phyloP scores from a whole-genome alignment of 2,888 invertebrate genomes.

The Brassicogethes aeneus region DNA sequence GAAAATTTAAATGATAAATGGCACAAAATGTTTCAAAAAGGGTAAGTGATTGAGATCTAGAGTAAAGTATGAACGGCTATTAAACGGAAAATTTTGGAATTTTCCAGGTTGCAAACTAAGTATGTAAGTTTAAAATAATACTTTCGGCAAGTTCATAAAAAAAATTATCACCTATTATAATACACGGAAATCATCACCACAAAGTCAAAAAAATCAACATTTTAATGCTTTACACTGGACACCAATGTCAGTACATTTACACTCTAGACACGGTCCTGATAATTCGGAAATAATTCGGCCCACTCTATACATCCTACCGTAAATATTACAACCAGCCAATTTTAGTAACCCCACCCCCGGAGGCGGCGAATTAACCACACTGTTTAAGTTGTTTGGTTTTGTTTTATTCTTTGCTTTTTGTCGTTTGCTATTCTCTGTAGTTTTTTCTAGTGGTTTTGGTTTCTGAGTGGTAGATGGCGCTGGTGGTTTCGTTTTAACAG shows the following conservation, averaged over 20 bases:
- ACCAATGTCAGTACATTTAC: slow-evolving; percentile 78
- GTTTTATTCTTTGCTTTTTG: slow-evolving; percentile 4
- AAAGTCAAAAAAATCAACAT: slow-evolving; percentile 10
- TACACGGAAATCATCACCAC: not conserved
- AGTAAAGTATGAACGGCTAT: too few relatives aligned
- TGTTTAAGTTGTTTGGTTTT: slow-evolving; percentile 8
- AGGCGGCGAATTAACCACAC: slow-evolving; percentile 9
- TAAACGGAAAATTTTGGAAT: not conserved
- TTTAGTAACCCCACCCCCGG: slow-evolving; percentile 55
- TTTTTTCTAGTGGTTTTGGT: not conserved
- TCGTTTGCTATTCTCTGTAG: not conserved
- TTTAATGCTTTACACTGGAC: slow-evolving; percentile 59
- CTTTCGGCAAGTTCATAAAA: not conserved
- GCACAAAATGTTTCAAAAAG: too few relatives aligned
- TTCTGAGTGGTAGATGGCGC: slow-evolving; percentile 8
- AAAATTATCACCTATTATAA: not conserved
- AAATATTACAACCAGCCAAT: slow-evolving; percentile 82
- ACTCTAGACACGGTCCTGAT: slow-evolving; percentile 73
- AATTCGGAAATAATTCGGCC: slow-evolving; percentile 75
- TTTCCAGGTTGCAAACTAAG: not conserved
- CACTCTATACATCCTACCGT: slow-evolving; percentile 79
- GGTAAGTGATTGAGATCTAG: too few relatives aligned
- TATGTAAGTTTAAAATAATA: not conserved
- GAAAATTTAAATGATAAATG: not conserved
- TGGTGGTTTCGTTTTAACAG: slow-evolving; percentile 4